phyloP scores from a whole-genome alignment of 2,888 invertebrate genomes.

The Xanthorhoe designata region DNA sequence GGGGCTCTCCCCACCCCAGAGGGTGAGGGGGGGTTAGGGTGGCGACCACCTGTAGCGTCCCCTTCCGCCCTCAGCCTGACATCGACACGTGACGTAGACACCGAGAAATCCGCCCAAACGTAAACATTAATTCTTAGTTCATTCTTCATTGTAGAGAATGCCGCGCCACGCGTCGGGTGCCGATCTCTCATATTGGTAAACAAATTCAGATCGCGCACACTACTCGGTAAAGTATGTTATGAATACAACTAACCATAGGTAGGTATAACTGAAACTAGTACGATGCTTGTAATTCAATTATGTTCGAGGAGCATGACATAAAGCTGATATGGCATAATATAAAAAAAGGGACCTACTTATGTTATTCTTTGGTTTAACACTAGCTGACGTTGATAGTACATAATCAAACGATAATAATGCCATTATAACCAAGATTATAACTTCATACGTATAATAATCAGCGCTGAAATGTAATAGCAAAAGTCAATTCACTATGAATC shows the following conservation, averaged over 20 bases:
- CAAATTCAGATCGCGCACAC: constrained; percentile 65
- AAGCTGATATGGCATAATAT: constrained; percentile 43
- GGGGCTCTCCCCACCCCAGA: constrained; percentile 45
- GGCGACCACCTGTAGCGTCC: constrained; percentile 77
- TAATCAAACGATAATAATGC: not conserved
- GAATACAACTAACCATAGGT: constrained; percentile 43
- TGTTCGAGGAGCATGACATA: constrained; percentile 62
- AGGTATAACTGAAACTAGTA: constrained; percentile 46
- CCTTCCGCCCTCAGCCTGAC: constrained; percentile 57
- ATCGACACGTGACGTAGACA: constrained; percentile 84
- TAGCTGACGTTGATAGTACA: not conserved
- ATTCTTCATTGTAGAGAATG: constrained; percentile 83
- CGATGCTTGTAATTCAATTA: constrained; percentile 73
- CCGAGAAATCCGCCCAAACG: constrained; percentile 84
- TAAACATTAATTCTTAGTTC: constrained; percentile 85
- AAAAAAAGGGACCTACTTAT: constrained; percentile 17
- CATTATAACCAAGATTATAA: not conserved
- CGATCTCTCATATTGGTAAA: constrained; percentile 81
- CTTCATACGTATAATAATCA: not conserved
- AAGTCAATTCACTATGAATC: too few relatives aligned
- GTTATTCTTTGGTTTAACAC: not conserved
- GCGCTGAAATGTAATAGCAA: too few relatives aligned
- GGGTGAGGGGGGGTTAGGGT: constrained; percentile 47
- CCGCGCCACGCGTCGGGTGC: constrained; percentile 78
- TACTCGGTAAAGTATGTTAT: constrained; percentile 50